Evolutionary conservation across 1,140 invertebrate species (phyloP).

Genomic region (Drosophila micromelanica): DNA sequence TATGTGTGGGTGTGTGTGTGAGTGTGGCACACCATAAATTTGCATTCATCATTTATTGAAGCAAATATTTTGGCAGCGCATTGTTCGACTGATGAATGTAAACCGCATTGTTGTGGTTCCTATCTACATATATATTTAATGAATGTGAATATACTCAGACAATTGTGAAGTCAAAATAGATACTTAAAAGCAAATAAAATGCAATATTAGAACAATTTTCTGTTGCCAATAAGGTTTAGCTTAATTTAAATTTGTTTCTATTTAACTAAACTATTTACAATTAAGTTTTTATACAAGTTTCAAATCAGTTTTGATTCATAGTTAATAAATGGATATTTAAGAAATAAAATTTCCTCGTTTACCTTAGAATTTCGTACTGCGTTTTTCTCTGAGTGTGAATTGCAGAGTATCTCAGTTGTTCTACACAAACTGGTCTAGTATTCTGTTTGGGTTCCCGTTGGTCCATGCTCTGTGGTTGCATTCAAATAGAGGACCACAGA

Average conservation of each 20-base stretch:
- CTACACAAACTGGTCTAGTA: slow-evolving; percentile 36
- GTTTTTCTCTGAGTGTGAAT: slow-evolving; percentile 13
- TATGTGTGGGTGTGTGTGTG: not conserved
- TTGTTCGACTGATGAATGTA: slow-evolving; percentile 55
- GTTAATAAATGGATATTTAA: too few species aligned
- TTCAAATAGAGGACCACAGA: slow-evolving; percentile 29
- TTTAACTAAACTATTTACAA: too few species aligned
- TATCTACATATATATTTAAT: not conserved
- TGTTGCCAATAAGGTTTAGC: too few species aligned
- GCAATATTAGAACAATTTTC: too few species aligned
- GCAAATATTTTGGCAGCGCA: slow-evolving; percentile 61
- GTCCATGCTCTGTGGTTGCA: slow-evolving; percentile 23
- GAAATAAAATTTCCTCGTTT: too few species aligned
- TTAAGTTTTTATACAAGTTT: too few species aligned
- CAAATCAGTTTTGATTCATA: too few species aligned
- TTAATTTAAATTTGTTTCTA: too few species aligned
- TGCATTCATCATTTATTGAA: slow-evolving; percentile 56
- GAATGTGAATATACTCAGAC: not conserved
- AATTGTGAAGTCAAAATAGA: too few species aligned
- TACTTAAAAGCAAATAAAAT: too few species aligned
- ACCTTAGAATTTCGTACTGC: not conserved
- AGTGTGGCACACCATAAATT: not conserved
- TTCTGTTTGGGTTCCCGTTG: slow-evolving; percentile 7
- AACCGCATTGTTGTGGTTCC: slow-evolving; percentile 47
- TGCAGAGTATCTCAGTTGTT: not conserved